These are phyloP conservation scores for Spodoptera frugiperda DNA, from an alignment of 1,140 invertebrate genomes.

Conservation along the genomic window DNA sequence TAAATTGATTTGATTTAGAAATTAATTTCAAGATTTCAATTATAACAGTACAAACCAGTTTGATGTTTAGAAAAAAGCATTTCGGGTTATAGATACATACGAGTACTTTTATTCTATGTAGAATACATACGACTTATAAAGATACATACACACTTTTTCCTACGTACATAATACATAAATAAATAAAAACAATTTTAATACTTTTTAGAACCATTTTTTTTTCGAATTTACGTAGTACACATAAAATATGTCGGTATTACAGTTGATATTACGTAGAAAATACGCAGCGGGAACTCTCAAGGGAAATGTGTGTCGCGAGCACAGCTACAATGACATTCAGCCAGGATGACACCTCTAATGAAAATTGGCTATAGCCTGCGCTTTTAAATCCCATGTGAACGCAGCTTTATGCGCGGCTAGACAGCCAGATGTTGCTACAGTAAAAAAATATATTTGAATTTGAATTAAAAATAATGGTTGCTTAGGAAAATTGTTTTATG, in stretches of 20 bases:
- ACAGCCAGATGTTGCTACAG: slow-evolving; percentile 12
- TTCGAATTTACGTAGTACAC: neutral
- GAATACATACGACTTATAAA: too few relatives aligned
- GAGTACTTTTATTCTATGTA: too few relatives aligned
- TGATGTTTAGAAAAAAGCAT: too few relatives aligned
- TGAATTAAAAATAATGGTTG: too few relatives aligned
- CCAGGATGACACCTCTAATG: slow-evolving; percentile 38
- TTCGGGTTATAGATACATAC: too few relatives aligned
- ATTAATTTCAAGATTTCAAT: too few relatives aligned
- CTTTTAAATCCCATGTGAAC: slow-evolving; percentile 19
- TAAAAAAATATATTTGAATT: neutral
- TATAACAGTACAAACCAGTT: too few relatives aligned
- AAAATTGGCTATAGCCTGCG: slow-evolving; percentile 36
- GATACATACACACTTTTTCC: too few relatives aligned
- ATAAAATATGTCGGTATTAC: neutral
- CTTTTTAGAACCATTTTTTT: neutral
- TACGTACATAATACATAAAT: too few relatives aligned
- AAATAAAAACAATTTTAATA: too few relatives aligned
- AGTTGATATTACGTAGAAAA: slow-evolving; percentile 37
- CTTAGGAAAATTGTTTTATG: too few relatives aligned
- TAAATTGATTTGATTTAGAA: too few relatives aligned
- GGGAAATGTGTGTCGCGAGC: slow-evolving; percentile 32
- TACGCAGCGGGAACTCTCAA: slow-evolving; percentile 18
- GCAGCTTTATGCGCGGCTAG: slow-evolving; percentile 9
- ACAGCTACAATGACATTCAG: slow-evolving; percentile 17